Conservation (phyloP, 2,113 vertebrate species). For the Tauraco erythrolophus region DNA sequence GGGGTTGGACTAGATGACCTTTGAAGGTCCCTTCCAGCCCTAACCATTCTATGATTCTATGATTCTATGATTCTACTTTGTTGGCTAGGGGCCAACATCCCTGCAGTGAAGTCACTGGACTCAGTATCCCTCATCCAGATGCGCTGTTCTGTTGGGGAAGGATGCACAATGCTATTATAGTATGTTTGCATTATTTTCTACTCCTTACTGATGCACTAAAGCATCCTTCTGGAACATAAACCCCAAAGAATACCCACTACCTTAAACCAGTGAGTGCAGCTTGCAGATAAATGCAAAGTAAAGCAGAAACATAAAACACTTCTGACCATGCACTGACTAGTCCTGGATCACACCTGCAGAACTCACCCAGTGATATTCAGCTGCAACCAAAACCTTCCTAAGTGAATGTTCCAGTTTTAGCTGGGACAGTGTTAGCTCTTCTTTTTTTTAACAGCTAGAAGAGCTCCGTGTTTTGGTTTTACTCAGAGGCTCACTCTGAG, state of each 20-base stretch:
- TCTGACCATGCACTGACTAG: background rate
- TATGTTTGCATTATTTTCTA: background rate
- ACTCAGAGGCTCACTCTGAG: too few relatives aligned
- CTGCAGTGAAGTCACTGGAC: background rate
- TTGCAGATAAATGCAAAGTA: background rate
- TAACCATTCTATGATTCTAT: too few relatives aligned
- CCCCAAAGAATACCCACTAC: background rate
- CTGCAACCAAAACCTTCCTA: background rate
- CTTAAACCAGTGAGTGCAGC: background rate
- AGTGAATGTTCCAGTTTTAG: too few relatives aligned
- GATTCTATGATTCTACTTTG: too few relatives aligned
- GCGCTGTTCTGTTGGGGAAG: background rate
- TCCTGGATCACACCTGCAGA: background rate
- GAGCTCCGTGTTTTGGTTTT: too few relatives aligned
- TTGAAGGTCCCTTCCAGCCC: too few relatives aligned
- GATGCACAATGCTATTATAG: background rate
- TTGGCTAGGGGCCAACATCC: background rate
- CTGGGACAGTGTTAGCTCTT: too few relatives aligned
- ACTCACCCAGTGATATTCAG: background rate
- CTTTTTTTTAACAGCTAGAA: too few relatives aligned
- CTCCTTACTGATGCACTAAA: background rate
- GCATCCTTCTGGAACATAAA: background rate
- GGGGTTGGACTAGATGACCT: too few relatives aligned
- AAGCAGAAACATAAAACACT: background rate
- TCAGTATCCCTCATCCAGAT: background rate